phyloP scores from a whole-genome alignment of 2,797 vertebrate genomes.

The Betta splendens region DNA sequence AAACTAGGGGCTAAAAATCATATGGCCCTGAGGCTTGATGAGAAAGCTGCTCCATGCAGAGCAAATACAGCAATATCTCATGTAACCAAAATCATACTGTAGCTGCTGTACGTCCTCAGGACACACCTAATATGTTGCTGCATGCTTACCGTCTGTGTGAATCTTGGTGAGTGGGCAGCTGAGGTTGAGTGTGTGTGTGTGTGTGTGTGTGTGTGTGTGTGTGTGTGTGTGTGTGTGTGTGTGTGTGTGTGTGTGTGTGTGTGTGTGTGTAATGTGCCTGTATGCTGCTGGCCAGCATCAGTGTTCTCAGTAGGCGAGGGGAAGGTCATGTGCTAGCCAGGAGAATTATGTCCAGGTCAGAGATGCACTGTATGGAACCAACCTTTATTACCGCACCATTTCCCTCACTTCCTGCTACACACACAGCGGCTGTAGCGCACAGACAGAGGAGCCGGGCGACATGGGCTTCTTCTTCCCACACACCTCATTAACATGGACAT shows the following conservation, averaged over 20 bases:
- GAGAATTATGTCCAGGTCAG: conserved; percentile 66
- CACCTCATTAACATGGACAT: background rate
- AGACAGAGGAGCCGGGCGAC: conserved; percentile 1
- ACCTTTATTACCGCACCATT: conserved; percentile 42
- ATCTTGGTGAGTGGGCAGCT: conserved; percentile 55
- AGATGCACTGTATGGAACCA: conserved; percentile 50
- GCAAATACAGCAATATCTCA: conserved; percentile 43
- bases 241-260: conserved; percentile 18
- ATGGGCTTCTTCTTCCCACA: conserved; percentile 7
- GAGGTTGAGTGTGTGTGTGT: conserved; percentile 34
- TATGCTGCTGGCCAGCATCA: conserved; percentile 41
- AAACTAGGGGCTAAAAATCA: conserved; percentile 35
- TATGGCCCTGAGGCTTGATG: conserved; percentile 9
- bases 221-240: conserved; percentile 18
- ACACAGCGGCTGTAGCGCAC: conserved; percentile 10
- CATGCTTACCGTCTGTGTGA: conserved; percentile 51
- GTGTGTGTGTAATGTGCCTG: conserved; percentile 21
- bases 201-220: conserved; percentile 15
- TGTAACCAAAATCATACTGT: conserved; percentile 50
- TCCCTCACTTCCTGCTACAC: conserved; percentile 26
- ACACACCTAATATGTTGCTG: conserved; percentile 57
- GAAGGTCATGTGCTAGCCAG: conserved; percentile 60
- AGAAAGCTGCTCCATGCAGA: conserved; percentile 22
- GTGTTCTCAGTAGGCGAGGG: conserved; percentile 46
- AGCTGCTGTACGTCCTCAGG: conserved; percentile 50